Conservation (phyloP, 2,113 vertebrate species). For the Castor canadensis region DNA sequence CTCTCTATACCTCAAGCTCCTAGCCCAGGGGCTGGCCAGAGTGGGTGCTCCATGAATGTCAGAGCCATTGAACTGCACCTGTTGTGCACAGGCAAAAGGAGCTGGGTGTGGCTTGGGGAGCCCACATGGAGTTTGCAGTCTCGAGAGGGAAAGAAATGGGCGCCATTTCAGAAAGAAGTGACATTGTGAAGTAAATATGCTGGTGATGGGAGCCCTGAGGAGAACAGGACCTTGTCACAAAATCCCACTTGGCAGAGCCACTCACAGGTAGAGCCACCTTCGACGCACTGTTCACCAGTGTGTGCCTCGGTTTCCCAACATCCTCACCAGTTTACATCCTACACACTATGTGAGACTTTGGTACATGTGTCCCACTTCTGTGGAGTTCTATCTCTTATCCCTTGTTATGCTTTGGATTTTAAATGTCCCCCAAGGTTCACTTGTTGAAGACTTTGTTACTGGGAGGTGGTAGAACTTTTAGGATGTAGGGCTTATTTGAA, state of each 20-base stretch:
- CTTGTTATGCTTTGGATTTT: background rate
- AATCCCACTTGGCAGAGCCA: background rate
- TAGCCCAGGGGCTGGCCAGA: background rate
- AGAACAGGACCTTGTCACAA: background rate
- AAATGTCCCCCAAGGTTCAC: background rate
- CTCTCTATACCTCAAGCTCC: background rate
- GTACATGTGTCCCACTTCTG: background rate
- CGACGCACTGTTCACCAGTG: rapidly evolving
- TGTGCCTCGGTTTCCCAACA: background rate
- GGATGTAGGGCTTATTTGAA: background rate
- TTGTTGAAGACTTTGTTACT: background rate
- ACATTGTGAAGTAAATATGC: background rate
- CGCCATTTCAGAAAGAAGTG: background rate
- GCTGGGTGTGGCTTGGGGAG: background rate
- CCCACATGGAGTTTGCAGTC: background rate
- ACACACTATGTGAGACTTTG: background rate
- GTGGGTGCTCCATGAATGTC: background rate
- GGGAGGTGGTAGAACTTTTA: background rate
- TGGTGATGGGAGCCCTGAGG: background rate
- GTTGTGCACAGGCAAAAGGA: background rate
- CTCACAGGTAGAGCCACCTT: background rate
- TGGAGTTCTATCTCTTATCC: background rate
- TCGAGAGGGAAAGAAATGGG: background rate
- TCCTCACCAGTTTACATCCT: rapidly evolving
- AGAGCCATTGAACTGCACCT: background rate